A percentile compares a stretch with the other conserved stretches of the same genome.
Conservation (phyloP, 2,888 invertebrate genomes). For the Coremacera marginata region DNA sequence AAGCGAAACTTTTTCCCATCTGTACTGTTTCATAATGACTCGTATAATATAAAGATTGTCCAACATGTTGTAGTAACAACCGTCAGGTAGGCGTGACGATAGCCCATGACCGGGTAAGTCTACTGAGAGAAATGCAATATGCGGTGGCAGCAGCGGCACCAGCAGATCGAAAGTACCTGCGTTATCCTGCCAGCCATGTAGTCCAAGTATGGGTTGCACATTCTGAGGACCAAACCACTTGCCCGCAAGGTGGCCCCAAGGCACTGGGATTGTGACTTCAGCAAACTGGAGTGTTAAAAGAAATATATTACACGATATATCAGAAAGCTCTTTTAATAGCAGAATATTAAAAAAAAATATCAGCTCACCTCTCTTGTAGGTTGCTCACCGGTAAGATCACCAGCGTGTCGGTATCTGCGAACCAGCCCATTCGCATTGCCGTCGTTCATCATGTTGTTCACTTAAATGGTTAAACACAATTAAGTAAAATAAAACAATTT, state of each 20-base stretch:
- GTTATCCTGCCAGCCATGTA: conserved; percentile 87
- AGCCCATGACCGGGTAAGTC: conserved; percentile 81
- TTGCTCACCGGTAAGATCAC: conserved; percentile 63
- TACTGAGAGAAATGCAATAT: conserved; percentile 73
- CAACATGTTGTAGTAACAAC: conserved; percentile 69
- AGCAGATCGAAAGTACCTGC: conserved; percentile 81
- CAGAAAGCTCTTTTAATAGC: neutral
- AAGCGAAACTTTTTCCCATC: conserved; percentile 78
- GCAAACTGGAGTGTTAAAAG: conserved; percentile 66
- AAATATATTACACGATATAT: neutral
- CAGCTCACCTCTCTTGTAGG: conserved; percentile 58
- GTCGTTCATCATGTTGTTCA: conserved; percentile 43
- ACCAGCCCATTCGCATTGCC: conserved; percentile 44
- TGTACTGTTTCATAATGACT: conserved; percentile 75
- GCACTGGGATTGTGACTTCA: conserved; percentile 78
- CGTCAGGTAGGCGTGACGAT: conserved; percentile 77
- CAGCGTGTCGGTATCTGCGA: conserved; percentile 62
- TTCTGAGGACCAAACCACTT: conserved; percentile 79
- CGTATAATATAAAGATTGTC: conserved; percentile 71
- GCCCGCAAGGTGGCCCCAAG: conserved; percentile 78
- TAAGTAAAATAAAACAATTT: neutral
- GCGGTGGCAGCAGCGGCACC: conserved; percentile 73
- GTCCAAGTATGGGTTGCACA: conserved; percentile 75
- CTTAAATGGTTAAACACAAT: conserved; percentile 23
- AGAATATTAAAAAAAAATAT: neutral